Evolutionary conservation across 2,797 vertebrate genomes (phyloP).

Genomic region (Cottoperca gobio): DNA sequence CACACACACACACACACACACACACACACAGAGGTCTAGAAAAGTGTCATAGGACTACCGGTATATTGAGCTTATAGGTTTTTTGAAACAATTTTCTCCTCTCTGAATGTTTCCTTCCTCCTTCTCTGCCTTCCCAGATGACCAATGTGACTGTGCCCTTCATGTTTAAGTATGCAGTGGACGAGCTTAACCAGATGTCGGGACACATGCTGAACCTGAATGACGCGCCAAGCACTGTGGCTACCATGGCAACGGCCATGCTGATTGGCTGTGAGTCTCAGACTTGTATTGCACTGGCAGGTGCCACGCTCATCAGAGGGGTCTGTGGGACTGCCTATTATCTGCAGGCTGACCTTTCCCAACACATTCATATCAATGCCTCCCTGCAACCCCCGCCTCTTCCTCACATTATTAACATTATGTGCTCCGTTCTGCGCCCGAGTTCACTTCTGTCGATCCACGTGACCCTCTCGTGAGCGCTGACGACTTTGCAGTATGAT

Average conservation of each 20-base stretch:
- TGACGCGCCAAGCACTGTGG: constrained; percentile 93
- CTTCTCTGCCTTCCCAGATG: constrained; percentile 79
- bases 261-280: constrained; percentile 96
- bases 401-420: constrained; percentile 69
- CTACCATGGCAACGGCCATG: constrained; percentile 95
- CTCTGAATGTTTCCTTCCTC: constrained; percentile 34
- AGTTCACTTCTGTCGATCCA: constrained; percentile 60
- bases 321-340: constrained; percentile 80
- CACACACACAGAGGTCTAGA: constrained; percentile 5
- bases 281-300: constrained; percentile 80
- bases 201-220: constrained; percentile 95
- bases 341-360: constrained; percentile 82
- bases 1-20: background rate
- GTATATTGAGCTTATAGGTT: constrained; percentile 40
- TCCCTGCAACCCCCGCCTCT: constrained; percentile 51
- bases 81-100: constrained; percentile 44
- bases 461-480: constrained; percentile 14
- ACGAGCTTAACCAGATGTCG: constrained; percentile 97
- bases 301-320: constrained; percentile 76
- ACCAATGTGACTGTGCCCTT: constrained; percentile 97
- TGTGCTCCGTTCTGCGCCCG: constrained; percentile 32
- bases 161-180: constrained; percentile 99
- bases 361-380: constrained; percentile 76
- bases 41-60: constrained; percentile 29
- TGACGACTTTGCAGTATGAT: constrained; percentile 39